Base-by-base conservation (phyloP, 2,797 vertebrate genomes). In the Enteromius argenteus region DNA sequence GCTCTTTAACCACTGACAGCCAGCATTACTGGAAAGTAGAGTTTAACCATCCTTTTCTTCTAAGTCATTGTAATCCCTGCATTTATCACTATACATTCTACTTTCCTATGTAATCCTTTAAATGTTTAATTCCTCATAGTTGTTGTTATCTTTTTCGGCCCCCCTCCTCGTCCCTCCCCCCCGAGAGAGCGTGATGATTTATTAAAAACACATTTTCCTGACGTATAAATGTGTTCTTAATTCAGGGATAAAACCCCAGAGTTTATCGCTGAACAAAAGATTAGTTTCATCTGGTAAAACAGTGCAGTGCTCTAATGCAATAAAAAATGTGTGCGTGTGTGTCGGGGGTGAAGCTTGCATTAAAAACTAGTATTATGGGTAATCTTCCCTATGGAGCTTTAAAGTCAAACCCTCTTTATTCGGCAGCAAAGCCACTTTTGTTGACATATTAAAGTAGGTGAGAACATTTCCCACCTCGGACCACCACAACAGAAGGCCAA, bases 11-110 rank as follows among this genome's bases (percentile, higher is more conserved):
- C 74, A 74, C 87, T 94, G 94, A 95, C 93, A 91, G 92, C 94
- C 91, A 94, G 91, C 91, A 94, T 95, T 95, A 95, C 94, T 94
- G 92, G 90, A 95, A 94, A 94, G 94, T 92, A 92, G 92, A 94
- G 88, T 95, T 93, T 92, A 94, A 94, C 92, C 91, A 89, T 93
- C 93, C 91, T 91, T 89, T 93, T 92, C 92, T 91, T 96, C 91
- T 95, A 95, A 95, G 89, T 95, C 93, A 95, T 93, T 94, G 93
- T 95, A 96, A 96, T 95, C 95, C 95, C 90, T 87, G 88, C 92
- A 91, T 95, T 95, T 95, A 95, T 95, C 94, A 93, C 90, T 90
- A 93, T 94, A 94, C 93, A 92, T 94, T 95, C 94, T 93, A 93
- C 93, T 94, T 95, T 94, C 90, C 86, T 68, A 53, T 93, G 92